Evolutionary conservation across 2,113 vertebrate species (phyloP).

Genomic region (Ancistrus triradiatus): DNA sequence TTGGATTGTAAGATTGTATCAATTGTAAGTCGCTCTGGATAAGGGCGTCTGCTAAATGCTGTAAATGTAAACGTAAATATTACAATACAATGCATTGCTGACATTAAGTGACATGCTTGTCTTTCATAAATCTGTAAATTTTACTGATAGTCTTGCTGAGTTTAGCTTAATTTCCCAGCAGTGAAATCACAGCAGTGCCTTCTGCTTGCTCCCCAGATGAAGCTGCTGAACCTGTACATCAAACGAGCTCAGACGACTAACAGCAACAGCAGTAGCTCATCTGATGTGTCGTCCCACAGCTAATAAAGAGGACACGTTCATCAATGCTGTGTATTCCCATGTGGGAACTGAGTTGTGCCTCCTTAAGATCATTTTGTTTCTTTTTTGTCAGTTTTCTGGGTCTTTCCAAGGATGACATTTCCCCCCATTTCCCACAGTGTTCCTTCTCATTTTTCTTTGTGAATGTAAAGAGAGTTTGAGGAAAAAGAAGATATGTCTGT

Average conservation of each 20-base stretch:
- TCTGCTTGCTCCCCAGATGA: conserved; percentile 61
- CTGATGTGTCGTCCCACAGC: conserved; percentile 93
- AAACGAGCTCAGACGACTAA: conserved; percentile 94
- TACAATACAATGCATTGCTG: no score
- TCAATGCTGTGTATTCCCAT: conserved; percentile 6
- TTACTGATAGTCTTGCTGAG: no score
- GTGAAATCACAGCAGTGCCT: no score
- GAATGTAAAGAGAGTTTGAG: conserved; percentile 51
- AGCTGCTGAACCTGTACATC: conserved; percentile 89
- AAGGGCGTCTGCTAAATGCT: no score
- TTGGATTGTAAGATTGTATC: no score
- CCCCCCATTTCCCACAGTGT: conserved; percentile 73
- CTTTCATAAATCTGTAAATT: no score
- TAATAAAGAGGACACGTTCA: conserved; percentile 55
- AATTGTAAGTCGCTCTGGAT: no score
- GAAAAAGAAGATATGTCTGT: conserved; percentile 6
- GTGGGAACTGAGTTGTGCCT: conserved; percentile 37
- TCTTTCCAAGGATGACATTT: conserved; percentile 29
- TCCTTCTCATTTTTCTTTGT: conserved; percentile 17
- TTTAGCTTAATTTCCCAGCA: no score
- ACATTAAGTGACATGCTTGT: no score
- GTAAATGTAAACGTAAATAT: no score
- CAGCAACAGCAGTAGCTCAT: conserved; percentile 98
- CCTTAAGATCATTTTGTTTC: conserved; percentile 52
- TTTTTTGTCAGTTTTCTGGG: conserved; percentile 56